Evolutionary conservation across 2,113 vertebrate species (phyloP).

Genomic region (Rattus rattus): DNA sequence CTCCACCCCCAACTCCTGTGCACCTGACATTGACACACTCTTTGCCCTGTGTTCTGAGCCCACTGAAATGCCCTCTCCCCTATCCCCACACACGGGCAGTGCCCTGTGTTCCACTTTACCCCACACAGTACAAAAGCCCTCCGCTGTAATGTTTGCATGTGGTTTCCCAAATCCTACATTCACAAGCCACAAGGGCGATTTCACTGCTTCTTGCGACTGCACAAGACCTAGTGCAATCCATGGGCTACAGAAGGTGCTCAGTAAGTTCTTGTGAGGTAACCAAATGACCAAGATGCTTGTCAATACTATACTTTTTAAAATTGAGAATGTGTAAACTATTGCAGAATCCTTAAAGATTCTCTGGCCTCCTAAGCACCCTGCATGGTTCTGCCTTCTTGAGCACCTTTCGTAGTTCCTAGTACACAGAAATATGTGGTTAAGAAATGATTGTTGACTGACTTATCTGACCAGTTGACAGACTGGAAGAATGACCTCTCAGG

Average conservation of each 20-base stretch:
- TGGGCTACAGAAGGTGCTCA: neutral
- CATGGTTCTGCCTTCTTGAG: too few relatives aligned
- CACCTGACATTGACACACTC: neutral
- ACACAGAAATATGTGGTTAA: neutral
- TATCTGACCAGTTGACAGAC: neutral
- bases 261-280: neutral
- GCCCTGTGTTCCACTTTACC: neutral
- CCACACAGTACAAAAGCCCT: neutral
- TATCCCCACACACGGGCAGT: neutral
- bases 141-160: neutral
- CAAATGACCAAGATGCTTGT: neutral
- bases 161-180: neutral
- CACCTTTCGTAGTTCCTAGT: neutral
- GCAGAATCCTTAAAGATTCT: neutral
- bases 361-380: neutral
- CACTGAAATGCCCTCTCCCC: neutral
- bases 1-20: neutral
- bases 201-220: neutral
- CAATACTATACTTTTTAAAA: neutral
- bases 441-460: conserved; percentile 16
- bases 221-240: neutral
- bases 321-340: neutral
- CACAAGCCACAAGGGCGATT: neutral
- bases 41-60: neutral
- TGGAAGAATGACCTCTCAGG: neutral